These are phyloP conservation scores for Leptodactylus fallax DNA, from an alignment of 2,797 vertebrate genomes.

Conservation along the genomic window DNA sequence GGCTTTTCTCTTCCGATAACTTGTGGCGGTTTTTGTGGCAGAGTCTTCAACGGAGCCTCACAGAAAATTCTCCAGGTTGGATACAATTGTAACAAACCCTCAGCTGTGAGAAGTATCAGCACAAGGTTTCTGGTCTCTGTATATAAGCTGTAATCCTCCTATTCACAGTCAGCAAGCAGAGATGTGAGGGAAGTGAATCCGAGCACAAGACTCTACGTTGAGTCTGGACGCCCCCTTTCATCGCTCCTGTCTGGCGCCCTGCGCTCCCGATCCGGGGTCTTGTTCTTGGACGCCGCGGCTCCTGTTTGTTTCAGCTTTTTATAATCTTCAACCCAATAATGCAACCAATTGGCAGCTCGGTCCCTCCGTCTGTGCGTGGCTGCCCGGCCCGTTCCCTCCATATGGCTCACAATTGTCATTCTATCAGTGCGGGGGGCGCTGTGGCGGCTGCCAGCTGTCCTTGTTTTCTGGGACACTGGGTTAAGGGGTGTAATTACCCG, in stretches of 20 bases:
- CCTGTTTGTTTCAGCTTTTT: neutral
- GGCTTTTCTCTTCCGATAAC: too few species aligned
- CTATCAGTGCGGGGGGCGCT: too few species aligned
- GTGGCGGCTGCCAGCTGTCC: conserved; percentile 6
- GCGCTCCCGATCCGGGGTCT: neutral
- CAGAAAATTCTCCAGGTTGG: too few species aligned
- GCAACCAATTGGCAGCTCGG: neutral
- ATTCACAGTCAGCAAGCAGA: neutral
- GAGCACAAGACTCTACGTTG: neutral
- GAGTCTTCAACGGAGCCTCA: too few species aligned
- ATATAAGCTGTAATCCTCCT: neutral
- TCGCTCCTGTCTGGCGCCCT: neutral
- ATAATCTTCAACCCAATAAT: neutral
- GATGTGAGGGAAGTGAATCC: neutral
- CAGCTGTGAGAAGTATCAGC: neutral
- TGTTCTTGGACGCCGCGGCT: neutral
- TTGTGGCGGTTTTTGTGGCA: too few species aligned
- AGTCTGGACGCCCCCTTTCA: too few species aligned
- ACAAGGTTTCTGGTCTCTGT: too few species aligned
- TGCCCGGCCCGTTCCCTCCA: neutral
- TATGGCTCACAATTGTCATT: neutral
- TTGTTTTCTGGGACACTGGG: conserved; percentile 23
- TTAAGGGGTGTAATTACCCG: neutral
- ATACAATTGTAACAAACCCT: neutral
- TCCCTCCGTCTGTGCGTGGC: neutral